phyloP scores from a whole-genome alignment of 2,797 vertebrate species.

The Tympanoctomys barrerae region DNA sequence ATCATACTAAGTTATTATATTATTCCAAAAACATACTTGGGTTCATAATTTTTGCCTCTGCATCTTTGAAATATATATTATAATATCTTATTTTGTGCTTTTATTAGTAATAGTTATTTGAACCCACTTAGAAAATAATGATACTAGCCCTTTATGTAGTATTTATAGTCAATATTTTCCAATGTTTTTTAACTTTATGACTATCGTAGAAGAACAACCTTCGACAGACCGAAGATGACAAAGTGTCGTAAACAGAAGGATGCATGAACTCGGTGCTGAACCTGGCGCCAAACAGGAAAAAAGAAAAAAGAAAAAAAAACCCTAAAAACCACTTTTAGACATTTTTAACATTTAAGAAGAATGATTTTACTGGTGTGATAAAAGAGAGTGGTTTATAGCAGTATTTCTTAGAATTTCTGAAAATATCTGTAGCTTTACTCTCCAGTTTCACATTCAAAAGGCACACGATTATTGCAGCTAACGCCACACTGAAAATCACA shows the following conservation, averaged over 20 bases:
- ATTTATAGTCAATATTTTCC: background rate
- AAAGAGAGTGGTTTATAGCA: slow-evolving; percentile 14
- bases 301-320: slow-evolving; percentile 17
- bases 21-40: background rate
- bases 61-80: slow-evolving; percentile 36
- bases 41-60: background rate
- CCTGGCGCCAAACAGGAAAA: slow-evolving; percentile 53
- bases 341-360: slow-evolving; percentile 69
- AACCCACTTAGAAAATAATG: slow-evolving; percentile 19
- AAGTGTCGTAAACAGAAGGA: slow-evolving; percentile 51
- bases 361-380: slow-evolving; percentile 66
- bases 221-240: slow-evolving; percentile 15
- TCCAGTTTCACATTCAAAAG: slow-evolving; percentile 18
- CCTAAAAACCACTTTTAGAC: slow-evolving; percentile 69
- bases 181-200: slow-evolving; percentile 26
- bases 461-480: background rate
- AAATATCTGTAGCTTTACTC: background rate
- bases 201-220: slow-evolving; percentile 58
- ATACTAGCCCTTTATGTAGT: slow-evolving; percentile 2
- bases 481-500: slow-evolving; percentile 9
- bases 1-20: slow-evolving; percentile 10
- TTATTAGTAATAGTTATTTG: slow-evolving; percentile 18
- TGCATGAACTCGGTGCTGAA: background rate
- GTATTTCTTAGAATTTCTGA: slow-evolving; percentile 62
- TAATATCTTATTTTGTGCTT: background rate